Conservation (phyloP, 2,113 vertebrate genomes). For the Elephantulus edwardii region DNA sequence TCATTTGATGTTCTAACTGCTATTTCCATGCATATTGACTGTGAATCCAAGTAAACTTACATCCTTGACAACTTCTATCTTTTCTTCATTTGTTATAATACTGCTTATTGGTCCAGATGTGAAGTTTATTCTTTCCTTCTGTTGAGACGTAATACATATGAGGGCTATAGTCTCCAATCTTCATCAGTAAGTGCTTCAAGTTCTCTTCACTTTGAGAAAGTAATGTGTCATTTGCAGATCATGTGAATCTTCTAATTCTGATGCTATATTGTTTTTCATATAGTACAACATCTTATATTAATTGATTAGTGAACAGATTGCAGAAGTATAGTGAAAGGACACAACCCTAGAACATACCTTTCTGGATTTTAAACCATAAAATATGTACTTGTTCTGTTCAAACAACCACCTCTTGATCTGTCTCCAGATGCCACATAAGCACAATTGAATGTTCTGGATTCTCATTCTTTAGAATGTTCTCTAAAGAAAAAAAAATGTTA, state of each 20-base stretch:
- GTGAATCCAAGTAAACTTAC: neutral
- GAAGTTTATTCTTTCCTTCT: neutral
- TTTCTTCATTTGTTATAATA: neutral
- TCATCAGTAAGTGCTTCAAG: neutral
- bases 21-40: neutral
- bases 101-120: neutral
- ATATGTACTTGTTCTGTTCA: neutral
- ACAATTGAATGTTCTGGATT: neutral
- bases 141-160: neutral
- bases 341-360: neutral
- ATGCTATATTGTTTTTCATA: too few relatives aligned
- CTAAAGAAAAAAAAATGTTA: too few relatives aligned
- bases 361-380: neutral
- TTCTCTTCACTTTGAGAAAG: neutral
- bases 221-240: neutral
- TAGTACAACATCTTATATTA: neutral
- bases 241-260: neutral
- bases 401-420: neutral
- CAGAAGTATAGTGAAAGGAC: neutral
- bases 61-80: neutral
- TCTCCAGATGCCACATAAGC: neutral
- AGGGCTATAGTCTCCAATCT: neutral
- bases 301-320: neutral
- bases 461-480: neutral
- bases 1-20: neutral